A percentile compares a stretch with the other conserved stretches of the same genome.
These are phyloP conservation scores for Drosophila infuscata DNA, from an alignment of 2,888 invertebrate species.

Conservation along the genomic window DNA sequence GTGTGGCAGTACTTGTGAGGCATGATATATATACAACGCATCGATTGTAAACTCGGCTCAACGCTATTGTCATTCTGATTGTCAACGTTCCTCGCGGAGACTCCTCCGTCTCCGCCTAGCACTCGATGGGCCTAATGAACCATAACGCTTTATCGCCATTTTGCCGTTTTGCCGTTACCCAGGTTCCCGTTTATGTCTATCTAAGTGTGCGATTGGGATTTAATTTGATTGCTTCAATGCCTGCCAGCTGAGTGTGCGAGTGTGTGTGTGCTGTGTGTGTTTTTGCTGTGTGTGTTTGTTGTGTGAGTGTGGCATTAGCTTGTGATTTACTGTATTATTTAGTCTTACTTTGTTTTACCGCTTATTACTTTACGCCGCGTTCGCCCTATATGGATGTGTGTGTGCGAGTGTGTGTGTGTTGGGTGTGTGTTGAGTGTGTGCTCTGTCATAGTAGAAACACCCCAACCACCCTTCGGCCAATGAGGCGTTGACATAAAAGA, in stretches of 20 bases:
- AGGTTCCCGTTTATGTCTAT: slow-evolving; percentile 49
- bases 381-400: slow-evolving; percentile 6
- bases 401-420: background rate
- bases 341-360: slow-evolving; percentile 79
- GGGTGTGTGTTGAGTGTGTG: slow-evolving; percentile 4
- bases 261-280: slow-evolving; percentile 19
- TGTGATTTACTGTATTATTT: slow-evolving; percentile 81
- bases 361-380: slow-evolving; percentile 73
- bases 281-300: slow-evolving; percentile 19
- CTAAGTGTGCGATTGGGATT: slow-evolving; percentile 81
- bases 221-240: slow-evolving; percentile 80
- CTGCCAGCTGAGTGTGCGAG: slow-evolving; percentile 43
- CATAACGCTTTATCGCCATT: slow-evolving; percentile 78
- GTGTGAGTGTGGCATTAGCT: slow-evolving; percentile 66
- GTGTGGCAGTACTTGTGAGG: slow-evolving; percentile 35
- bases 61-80: slow-evolving; percentile 45
- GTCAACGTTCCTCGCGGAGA: slow-evolving; percentile 10
- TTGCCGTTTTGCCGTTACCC: slow-evolving; percentile 56
- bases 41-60: slow-evolving; percentile 63
- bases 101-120: slow-evolving; percentile 11
- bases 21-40: slow-evolving; percentile 57
- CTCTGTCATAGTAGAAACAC: slow-evolving; percentile 17
- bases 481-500: slow-evolving; percentile 69
- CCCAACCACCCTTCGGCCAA: slow-evolving; percentile 24
- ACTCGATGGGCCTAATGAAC: slow-evolving; percentile 77